These are phyloP conservation scores for Tridacna gigas DNA, from an alignment of 2,888 invertebrate species.

Conservation along the genomic window DNA sequence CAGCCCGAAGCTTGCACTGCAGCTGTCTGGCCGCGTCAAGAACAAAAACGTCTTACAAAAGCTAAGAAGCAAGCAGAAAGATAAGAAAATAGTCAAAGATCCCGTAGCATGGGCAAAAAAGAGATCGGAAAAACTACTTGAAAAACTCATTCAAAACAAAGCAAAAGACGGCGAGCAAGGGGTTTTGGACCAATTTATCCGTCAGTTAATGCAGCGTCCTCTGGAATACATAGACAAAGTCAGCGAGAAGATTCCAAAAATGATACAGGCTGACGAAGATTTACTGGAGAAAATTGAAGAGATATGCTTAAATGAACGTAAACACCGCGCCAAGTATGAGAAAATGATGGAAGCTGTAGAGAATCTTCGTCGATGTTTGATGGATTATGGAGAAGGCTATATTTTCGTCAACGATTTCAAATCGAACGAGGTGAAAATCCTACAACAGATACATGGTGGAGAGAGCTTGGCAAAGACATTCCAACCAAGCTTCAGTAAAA, in stretches of 20 bases:
- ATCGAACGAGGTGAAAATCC: slow-evolving; percentile 58
- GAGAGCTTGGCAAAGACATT: slow-evolving; percentile 41
- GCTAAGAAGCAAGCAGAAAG: slow-evolving; percentile 8
- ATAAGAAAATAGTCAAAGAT: slow-evolving; percentile 38
- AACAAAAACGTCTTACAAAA: slow-evolving; percentile 14
- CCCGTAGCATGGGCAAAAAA: slow-evolving; percentile 53
- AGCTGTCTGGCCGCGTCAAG: not conserved
- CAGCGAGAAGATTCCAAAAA: slow-evolving; percentile 62
- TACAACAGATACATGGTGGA: slow-evolving; percentile 38
- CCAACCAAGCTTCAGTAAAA: slow-evolving; percentile 12
- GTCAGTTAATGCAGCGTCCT: slow-evolving; percentile 59
- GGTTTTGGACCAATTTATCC: slow-evolving; percentile 51
- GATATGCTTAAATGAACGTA: slow-evolving; percentile 52
- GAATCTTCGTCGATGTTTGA: slow-evolving; percentile 62
- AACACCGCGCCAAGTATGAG: slow-evolving; percentile 60
- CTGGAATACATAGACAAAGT: slow-evolving; percentile 52
- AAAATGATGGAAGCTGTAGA: slow-evolving; percentile 68
- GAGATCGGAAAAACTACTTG: slow-evolving; percentile 62
- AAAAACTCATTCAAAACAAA: slow-evolving; percentile 36
- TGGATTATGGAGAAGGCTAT: slow-evolving; percentile 67
- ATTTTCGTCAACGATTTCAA: slow-evolving; percentile 71
- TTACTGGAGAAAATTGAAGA: slow-evolving; percentile 67
- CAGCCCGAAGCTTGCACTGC: slow-evolving; percentile 11
- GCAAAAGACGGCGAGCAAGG: slow-evolving; percentile 20
- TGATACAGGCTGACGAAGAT: slow-evolving; percentile 69